These are phyloP conservation scores for Brachionus calyciflorus DNA, from an alignment of 1,140 invertebrate species.

Conservation along the genomic window DNA sequence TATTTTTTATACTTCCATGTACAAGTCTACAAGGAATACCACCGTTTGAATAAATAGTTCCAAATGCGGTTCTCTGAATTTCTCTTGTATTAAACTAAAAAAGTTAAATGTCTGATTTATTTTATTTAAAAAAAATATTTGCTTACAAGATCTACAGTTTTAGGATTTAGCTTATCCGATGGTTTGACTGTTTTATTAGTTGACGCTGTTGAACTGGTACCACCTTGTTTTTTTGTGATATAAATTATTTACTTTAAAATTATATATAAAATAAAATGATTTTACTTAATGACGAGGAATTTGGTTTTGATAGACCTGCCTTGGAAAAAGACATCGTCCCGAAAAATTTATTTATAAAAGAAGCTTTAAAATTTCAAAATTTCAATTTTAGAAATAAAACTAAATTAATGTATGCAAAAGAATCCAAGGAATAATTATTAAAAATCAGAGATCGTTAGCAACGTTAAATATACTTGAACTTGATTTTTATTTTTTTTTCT, in stretches of 20 bases:
- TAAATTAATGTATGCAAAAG: conserved; percentile 2
- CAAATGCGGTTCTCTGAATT: conserved; percentile 55
- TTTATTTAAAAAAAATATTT: conserved; percentile 44
- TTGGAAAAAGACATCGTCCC: conserved; percentile 12
- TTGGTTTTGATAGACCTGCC: conserved; percentile 20
- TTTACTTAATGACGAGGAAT: neutral
- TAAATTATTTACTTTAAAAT: too few species aligned
- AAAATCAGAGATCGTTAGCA: conserved; percentile 32
- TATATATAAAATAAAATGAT: neutral
- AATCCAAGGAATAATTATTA: conserved; percentile 25
- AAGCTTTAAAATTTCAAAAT: neutral
- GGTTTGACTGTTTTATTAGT: conserved; percentile 49
- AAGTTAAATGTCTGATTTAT: conserved; percentile 47
- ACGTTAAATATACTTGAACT: conserved; percentile 30
- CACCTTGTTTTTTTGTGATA: neutral
- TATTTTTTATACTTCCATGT: conserved; percentile 60
- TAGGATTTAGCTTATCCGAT: conserved; percentile 58
- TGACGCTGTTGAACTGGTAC: neutral
- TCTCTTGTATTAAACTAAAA: conserved; percentile 44
- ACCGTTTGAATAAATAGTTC: conserved; percentile 55
- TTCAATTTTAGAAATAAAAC: neutral
- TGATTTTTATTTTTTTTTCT: neutral
- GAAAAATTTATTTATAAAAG: neutral
- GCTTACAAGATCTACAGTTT: conserved; percentile 59
- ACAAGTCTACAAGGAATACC: conserved; percentile 58